Percentiles rank a stretch among this genome's conserved stretches.
These are phyloP conservation scores for Ormyrus labotus DNA, from an alignment of 2,888 invertebrate genomes.

Conservation along the genomic window DNA sequence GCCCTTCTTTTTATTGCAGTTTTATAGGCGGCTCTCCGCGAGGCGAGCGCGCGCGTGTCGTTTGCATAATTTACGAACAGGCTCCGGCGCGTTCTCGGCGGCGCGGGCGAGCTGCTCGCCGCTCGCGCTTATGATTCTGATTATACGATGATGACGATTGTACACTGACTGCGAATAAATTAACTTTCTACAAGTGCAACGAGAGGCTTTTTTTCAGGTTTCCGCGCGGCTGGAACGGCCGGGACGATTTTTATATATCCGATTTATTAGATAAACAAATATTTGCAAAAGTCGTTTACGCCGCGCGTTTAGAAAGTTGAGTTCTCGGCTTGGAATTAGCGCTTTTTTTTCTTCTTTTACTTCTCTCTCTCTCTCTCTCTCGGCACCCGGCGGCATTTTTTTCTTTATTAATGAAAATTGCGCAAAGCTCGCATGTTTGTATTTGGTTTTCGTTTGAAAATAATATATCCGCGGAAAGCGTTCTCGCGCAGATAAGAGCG, in stretches of 20 bases:
- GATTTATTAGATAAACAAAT: slow-evolving; percentile 50
- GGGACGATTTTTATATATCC: slow-evolving; percentile 33
- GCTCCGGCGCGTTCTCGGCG: neutral
- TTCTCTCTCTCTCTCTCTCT: slow-evolving; percentile 6
- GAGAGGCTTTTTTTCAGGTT: neutral
- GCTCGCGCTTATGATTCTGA: slow-evolving; percentile 37
- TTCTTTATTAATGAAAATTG: slow-evolving; percentile 19
- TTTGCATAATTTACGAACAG: slow-evolving; percentile 54
- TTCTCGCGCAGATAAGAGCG: no score
- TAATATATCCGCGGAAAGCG: no score
- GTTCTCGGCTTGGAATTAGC: neutral
- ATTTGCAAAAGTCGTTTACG: slow-evolving; percentile 29
- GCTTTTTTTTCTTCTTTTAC: slow-evolving; percentile 7
- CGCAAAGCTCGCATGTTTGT: neutral
- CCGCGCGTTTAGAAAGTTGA: slow-evolving; percentile 48
- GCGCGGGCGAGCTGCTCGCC: neutral
- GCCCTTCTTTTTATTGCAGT: slow-evolving; percentile 32
- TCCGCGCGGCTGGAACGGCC: slow-evolving; percentile 14
- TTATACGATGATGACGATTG: slow-evolving; percentile 44
- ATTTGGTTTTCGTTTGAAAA: neutral
- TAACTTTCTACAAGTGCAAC: slow-evolving; percentile 51
- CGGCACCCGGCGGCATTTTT: neutral
- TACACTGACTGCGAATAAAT: slow-evolving; percentile 47
- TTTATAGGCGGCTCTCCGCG: slow-evolving; percentile 23
- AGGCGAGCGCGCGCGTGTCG: slow-evolving; percentile 18